Evolutionary conservation across 2,888 invertebrate species (phyloP), one percentile per base, ranked within the genome.

Genomic region (Athalia circularis): DNA sequence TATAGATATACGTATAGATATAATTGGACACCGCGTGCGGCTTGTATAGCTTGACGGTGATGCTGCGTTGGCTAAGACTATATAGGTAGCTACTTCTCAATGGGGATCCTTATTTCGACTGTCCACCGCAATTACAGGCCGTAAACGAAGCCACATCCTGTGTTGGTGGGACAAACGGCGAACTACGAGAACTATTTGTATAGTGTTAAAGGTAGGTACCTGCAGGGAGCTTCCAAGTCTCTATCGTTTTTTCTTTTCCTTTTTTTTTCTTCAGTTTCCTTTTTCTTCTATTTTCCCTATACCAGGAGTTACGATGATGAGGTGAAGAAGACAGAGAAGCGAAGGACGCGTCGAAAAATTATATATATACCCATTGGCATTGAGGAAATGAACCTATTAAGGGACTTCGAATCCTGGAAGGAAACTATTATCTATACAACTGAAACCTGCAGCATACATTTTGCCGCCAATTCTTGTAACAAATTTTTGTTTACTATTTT

Each of bases 101-200:
- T 8, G 75, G 62, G 61, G 62, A 75, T 62, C 75, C 29, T 29
- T 29, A 29, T 75, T 75, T 62, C 64, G 75, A 75, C 75, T 75
- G 75, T 75, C 75, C 62, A 75, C 87, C 88, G 84, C 89, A 89
- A 90, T 90, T 90, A 90, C 87, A 87, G 88, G 89, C 87, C 88
- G 89, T 90, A 89, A 90, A 90, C 86, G 87, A 85, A 83, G 88
- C 90, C 90, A 89, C 90, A 90, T 90, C 90, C 90, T 89, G 90
- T 83, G 84, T 81, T 82, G 83, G 83, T 79, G 82, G 82, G 52
- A 29, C 57, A 13, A 72, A 72, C 59, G 59, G 72, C 72, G 52
- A 57, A 72, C 72, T 13, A 13, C 29, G 68, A 68, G 54, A 29
- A 29, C 29, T 29, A 29, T 29, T 29, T 29, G 29, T 29, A n/a